Percentiles rank a stretch among this genome's conserved stretches.
These are phyloP conservation scores for Magallana angulata DNA, from an alignment of 1,140 invertebrate genomes.

Conservation along the genomic window DNA sequence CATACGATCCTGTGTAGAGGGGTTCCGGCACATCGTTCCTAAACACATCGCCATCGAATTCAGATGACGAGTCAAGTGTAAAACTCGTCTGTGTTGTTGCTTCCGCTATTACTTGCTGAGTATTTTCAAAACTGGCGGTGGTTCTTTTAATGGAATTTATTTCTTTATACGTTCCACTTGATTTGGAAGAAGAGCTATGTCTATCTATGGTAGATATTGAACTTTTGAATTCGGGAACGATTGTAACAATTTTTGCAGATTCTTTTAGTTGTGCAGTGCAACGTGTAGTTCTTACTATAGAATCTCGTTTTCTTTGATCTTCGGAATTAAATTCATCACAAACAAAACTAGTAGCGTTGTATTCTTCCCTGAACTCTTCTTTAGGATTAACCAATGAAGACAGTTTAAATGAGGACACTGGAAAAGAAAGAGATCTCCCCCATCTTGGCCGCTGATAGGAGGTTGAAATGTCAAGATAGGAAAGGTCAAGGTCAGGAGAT, in stretches of 20 bases:
- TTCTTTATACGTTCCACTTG: conserved; percentile 38
- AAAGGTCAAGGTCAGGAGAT: conserved; percentile 43
- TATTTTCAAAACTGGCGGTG: background rate
- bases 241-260: conserved; percentile 21
- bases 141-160: conserved; percentile 25
- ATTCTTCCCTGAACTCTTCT: conserved; percentile 5
- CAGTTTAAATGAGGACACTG: conserved; percentile 1
- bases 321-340: background rate
- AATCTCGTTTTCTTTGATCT: background rate
- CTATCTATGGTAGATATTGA: background rate
- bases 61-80: background rate
- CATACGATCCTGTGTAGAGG: conserved; percentile 38
- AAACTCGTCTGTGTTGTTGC: conserved; percentile 31
- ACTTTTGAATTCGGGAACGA: conserved; percentile 26
- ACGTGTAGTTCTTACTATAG: conserved; percentile 4
- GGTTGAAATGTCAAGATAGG: conserved; percentile 7
- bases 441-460: background rate
- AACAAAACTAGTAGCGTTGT: conserved; percentile 18
- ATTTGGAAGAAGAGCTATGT: conserved; percentile 18
- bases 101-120: conserved; percentile 1
- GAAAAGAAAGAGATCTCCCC: conserved; percentile 41
- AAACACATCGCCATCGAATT: conserved; percentile 19
- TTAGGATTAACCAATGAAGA: background rate
- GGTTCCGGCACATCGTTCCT: background rate
- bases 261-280: conserved; percentile 37